Conservation (phyloP, 35 echinoderm and acorn worm genomes). For the Ophiothrix spiculata region DNA sequence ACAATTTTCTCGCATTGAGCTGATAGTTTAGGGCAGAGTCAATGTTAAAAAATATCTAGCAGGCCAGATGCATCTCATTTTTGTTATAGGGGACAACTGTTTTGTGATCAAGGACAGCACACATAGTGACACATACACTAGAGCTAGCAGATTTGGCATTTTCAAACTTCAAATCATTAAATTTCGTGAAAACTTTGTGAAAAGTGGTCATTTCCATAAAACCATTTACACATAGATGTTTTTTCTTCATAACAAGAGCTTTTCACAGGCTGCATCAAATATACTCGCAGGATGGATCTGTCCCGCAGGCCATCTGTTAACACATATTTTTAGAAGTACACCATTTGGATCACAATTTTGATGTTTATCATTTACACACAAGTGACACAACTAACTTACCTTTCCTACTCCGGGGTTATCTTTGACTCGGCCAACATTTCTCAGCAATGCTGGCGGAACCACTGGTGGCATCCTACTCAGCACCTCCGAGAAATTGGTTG, state of each 20-base stretch:
- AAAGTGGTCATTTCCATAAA: background rate
- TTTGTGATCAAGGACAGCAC: too few species aligned
- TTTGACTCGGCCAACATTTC: constrained; percentile 76
- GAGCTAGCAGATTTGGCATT: too few species aligned
- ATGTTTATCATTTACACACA: background rate
- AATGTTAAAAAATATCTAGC: too few species aligned
- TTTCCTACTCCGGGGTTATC: constrained; percentile 97
- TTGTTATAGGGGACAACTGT: too few species aligned
- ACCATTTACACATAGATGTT: background rate
- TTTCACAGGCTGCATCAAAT: background rate
- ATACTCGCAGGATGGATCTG: background rate
- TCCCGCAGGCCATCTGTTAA: background rate
- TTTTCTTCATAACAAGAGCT: background rate
- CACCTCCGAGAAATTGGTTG: constrained; percentile 89
- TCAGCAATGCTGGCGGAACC: constrained; percentile 78
- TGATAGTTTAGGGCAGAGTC: too few species aligned
- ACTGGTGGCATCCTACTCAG: constrained; percentile 69
- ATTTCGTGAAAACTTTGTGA: too few species aligned
- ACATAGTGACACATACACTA: too few species aligned
- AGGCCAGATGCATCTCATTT: too few species aligned
- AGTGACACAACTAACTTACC: constrained; percentile 46
- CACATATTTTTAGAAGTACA: background rate
- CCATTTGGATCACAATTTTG: background rate
- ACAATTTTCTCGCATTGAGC: too few species aligned
- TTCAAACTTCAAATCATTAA: too few species aligned